Evolutionary conservation across 2,113 vertebrate genomes (phyloP), one percentile per base, ranked within the genome.

Genomic region (Protomyctophum bolini): DNA sequence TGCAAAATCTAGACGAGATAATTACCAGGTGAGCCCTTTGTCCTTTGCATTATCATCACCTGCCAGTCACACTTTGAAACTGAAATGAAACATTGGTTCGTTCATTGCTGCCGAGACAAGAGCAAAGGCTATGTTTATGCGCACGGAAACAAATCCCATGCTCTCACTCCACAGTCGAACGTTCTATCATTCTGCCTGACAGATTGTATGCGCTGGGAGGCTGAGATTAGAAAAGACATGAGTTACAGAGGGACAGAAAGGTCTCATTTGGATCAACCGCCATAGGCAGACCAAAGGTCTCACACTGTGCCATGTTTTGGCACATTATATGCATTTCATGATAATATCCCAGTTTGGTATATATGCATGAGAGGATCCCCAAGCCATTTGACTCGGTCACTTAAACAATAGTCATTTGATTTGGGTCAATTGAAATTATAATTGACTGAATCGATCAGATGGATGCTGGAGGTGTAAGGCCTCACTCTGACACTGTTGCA

Each of bases 191-290:
- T 84, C 85, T 84, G 81, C 77, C 73, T 3, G 14, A 56, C 60
- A 59, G 79, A 82, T 85, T 89, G 88, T 81, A 88, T 75, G 79
- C 77, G 72, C 8, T 6, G 67, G 54, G 79, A 80, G 64, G 72
- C 72, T 62, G 78, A 79, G 61, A 61, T 75, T 41, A 68, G 68
- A 79, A 58, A 66, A 69, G 68, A 72, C 68, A 80, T 79, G 68
- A 83, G 63, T 81, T 75, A 57, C 10, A 61, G 64, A 66, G 49
- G 50, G 74, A 64, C 3, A 6, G 59, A 11, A 49, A 47, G 71
- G 70, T 56, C 48, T 63, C 12, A 12, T 50, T 64, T 58, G 63
- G 14, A 63, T 55, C 77, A 52, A 10, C 68, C 14, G 58, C 56
- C 29, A 11, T 52, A 12, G 33, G 56, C 65, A 57, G 58, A 66